A percentile compares a stretch with the other conserved stretches of the same genome.
Evolutionary conservation across 1,140 invertebrate species (phyloP).

Genomic region (Ceratitis capitata): DNA sequence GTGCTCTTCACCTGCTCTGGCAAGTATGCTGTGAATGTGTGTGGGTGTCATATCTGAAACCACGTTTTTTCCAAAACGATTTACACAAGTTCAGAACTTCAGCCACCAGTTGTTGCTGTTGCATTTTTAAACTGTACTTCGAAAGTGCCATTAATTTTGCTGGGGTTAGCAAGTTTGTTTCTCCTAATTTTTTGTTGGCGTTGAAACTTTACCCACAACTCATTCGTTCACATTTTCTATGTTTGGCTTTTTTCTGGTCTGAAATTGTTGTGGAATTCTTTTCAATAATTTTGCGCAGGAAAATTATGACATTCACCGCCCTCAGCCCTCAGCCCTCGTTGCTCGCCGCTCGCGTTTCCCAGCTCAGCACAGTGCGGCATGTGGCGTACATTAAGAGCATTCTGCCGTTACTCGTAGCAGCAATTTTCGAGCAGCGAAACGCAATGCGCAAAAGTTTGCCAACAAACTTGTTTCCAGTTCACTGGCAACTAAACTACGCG

Average conservation of each 20-base stretch:
- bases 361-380: background rate
- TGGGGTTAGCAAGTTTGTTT: conserved; percentile 13
- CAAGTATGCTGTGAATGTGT: no score
- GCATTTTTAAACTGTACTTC: background rate
- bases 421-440: conserved; percentile 11
- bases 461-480: conserved; percentile 30
- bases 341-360: background rate
- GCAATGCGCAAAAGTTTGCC: conserved; percentile 34
- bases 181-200: background rate
- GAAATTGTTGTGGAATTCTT: conserved; percentile 8
- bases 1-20: no score
- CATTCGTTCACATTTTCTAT: no score
- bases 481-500: background rate
- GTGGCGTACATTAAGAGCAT: conserved; percentile 22
- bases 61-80: background rate
- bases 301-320: background rate
- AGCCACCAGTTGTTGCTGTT: no score
- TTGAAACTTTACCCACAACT: background rate
- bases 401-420: background rate
- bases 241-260: background rate
- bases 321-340: no score
- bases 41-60: no score
- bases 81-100: no score
- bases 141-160: background rate
- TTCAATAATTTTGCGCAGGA: background rate